Evolutionary conservation across 2,888 invertebrate species (phyloP).

Genomic region (Ophion costatus): DNA sequence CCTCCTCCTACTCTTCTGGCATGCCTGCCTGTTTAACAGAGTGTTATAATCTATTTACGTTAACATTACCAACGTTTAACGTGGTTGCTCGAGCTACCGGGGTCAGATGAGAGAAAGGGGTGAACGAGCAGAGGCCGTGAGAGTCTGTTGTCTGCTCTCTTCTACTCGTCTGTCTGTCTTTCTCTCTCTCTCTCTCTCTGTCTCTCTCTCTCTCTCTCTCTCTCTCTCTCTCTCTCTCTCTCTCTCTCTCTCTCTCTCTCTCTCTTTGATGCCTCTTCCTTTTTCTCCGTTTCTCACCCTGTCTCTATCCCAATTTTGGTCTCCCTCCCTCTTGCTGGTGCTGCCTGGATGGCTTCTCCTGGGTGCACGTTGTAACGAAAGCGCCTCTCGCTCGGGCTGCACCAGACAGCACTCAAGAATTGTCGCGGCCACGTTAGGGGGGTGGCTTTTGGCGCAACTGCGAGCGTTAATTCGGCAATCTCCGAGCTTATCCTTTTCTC

Average conservation of each 20-base stretch:
- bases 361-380: constrained; percentile 65
- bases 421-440: constrained; percentile 82
- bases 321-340: constrained; percentile 56
- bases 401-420: constrained; percentile 83
- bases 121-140: constrained; percentile 65
- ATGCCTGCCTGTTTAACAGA: constrained; percentile 83
- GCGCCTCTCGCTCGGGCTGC: constrained; percentile 75
- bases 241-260: constrained; percentile 50
- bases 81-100: constrained; percentile 79
- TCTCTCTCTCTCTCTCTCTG: constrained; percentile 44
- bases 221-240: too few species aligned
- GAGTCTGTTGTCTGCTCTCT: constrained; percentile 59
- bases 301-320: constrained; percentile 43
- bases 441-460: constrained; percentile 79
- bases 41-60: constrained; percentile 84
- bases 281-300: constrained; percentile 6
- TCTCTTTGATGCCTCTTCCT: background rate
- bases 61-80: constrained; percentile 84
- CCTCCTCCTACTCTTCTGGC: constrained; percentile 64
- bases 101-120: constrained; percentile 74
- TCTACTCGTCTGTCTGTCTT: constrained; percentile 30
- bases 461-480: constrained; percentile 79
- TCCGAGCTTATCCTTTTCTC: constrained; percentile 47
- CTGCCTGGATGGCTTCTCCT: constrained; percentile 62
- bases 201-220: constrained; percentile 51